Evolutionary conservation across 1,140 invertebrate genomes (phyloP).

Genomic region (Diabrotica undecimpunctata): DNA sequence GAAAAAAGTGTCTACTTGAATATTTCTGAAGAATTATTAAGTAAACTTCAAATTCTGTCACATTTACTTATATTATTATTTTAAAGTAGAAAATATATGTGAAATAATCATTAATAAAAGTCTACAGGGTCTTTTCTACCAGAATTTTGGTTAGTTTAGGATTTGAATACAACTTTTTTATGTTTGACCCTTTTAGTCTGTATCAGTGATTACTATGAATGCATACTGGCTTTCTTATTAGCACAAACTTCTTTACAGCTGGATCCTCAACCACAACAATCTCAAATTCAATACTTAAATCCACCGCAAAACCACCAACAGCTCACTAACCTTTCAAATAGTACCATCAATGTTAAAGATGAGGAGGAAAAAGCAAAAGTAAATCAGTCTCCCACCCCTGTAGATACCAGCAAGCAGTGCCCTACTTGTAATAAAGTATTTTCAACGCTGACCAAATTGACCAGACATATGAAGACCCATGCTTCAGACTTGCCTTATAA

Average conservation of each 20-base stretch:
- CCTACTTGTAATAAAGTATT: constrained; percentile 57
- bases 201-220: too few relatives aligned
- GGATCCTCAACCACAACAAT: constrained; percentile 4
- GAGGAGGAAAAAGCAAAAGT: constrained; percentile 32
- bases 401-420: constrained; percentile 46
- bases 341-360: constrained; percentile 27
- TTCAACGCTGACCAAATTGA: constrained; percentile 54
- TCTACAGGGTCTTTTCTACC: too few relatives aligned
- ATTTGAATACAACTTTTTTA: too few relatives aligned
- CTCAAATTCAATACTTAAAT: constrained; percentile 27
- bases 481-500: constrained; percentile 67
- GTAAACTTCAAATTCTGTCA: too few relatives aligned
- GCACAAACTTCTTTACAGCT: background rate
- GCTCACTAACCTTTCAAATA: constrained; percentile 6
- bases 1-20: too few relatives aligned
- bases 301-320: constrained; percentile 26
- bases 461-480: constrained; percentile 59
- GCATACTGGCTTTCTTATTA: too few relatives aligned
- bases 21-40: too few relatives aligned
- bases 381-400: constrained; percentile 20
- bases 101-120: too few relatives aligned
- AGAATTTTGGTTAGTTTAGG: too few relatives aligned
- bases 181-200: too few relatives aligned
- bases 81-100: too few relatives aligned
- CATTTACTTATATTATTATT: too few relatives aligned